phyloP scores from a whole-genome alignment of 2,113 vertebrate species.

The Hemiprocne comata region DNA sequence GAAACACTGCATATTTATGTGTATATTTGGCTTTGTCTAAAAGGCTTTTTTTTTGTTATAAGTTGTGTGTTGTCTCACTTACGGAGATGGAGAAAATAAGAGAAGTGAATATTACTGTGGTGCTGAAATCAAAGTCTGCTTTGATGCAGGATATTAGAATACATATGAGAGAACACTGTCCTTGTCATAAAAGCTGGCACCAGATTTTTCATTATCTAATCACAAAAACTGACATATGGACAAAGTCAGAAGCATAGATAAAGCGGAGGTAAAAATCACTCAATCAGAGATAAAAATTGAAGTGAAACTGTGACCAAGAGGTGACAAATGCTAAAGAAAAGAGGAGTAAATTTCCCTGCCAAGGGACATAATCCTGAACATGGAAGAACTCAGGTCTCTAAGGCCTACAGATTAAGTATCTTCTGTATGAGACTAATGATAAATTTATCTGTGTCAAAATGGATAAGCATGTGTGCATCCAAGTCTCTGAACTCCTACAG shows the following conservation, averaged over 20 bases:
- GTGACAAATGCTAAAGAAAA: conserved; percentile 9
- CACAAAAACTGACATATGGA: conserved; percentile 49
- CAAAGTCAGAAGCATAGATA: conserved; percentile 5
- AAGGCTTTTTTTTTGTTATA: conserved; percentile 31
- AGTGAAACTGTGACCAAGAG: conserved; percentile 1
- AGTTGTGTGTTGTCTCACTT: conserved; percentile 49
- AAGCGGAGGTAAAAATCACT: conserved; percentile 19
- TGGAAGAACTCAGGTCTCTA: neutral
- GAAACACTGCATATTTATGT: conserved; percentile 28
- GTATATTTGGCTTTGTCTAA: conserved; percentile 51
- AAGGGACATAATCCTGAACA: neutral
- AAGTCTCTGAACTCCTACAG: neutral
- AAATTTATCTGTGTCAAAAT: conserved; percentile 9
- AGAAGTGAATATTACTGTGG: conserved; percentile 41
- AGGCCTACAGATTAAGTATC: neutral
- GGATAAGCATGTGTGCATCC: neutral
- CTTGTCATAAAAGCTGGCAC: conserved; percentile 63
- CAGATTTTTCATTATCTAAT: conserved; percentile 59
- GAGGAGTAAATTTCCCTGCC: neutral
- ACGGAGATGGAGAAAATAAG: conserved; percentile 52
- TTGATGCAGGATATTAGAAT: conserved; percentile 63
- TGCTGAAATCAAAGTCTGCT: conserved; percentile 64
- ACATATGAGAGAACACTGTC: conserved; percentile 38
- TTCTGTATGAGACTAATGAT: neutral
- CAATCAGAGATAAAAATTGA: neutral